Base-by-base conservation (phyloP, 2,113 vertebrate species). In the Orycteropus afer region DNA sequence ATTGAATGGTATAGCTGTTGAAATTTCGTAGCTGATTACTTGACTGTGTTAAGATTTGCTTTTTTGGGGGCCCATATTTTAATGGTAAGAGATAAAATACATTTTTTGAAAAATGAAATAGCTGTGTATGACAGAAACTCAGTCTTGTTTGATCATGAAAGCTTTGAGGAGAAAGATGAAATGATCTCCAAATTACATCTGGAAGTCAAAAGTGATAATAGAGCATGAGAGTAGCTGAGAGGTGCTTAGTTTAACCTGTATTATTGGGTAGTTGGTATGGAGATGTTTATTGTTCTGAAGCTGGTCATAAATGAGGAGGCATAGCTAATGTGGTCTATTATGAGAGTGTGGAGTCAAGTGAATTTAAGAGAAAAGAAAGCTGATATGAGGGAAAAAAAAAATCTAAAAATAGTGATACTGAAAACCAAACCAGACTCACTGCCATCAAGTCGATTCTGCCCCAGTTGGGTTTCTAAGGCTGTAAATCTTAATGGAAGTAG, bases 41-140 rank as follows among this genome's bases (percentile, higher is more conserved):
- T 88, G 69, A 55, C 23, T 78, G 7, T 96, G 55, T 96, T 78
- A 89, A 55, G 86, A 40, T 92, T 91, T 95, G 13, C 42, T 96
- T 65, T 92, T 71, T 57, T 2, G 2, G 32, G 22, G 27, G 18
- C 17, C 20, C n/a, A 4, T 78, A 85, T 61, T 17, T 76, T 93
- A 86, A 73, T 86, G 42, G 37, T 78, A 82, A 95, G 88, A 76
- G 53, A 81, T 71, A 77, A 86, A 89, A 67, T 2, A 69, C 84
- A n/a, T 59, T 25, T 89, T 95, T 82, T 95, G 69, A 95, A 93
- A 29, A 51, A 67, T 71, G 85, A 91, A 53, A 42, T 65, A 78
- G 42, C 82, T 65, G 22, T 61, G 12, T 86, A 27, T 86, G 55
- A 61, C 10, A 76, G 42, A 45, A 91, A 47, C 14, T 37, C 51